Evolutionary conservation across 2,888 invertebrate species (phyloP), one percentile per base, ranked within the genome.

Genomic region (Cryptocephalus primarius): DNA sequence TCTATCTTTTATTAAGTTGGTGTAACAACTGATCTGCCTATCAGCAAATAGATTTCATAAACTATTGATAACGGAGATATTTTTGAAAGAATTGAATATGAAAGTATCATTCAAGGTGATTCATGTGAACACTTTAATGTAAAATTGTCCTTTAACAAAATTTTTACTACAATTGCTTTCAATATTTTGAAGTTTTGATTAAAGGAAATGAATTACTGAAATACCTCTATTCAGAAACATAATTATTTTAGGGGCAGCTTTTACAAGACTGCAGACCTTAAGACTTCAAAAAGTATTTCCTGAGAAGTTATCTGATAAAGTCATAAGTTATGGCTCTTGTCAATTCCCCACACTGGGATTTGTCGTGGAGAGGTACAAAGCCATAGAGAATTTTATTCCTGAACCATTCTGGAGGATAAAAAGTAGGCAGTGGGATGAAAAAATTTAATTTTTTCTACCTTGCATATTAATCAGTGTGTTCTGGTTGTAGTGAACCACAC

Each of bases 311-410:
- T 76, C 82, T 0, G 79, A 88, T 46, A 84, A 85, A 65, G 67
- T 96, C 1, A 86, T 99, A 41, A 97, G 96, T 69, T 99, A 99
- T 68, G 99, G 99, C 2, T 94, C 93, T 48, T 99, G 99, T 65
- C 99, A 99, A 71, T 97, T 99, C 69, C 99, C 99, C 6, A 99
- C 99, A 0, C 74, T 99, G n/a, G 99, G 99, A 1, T 99, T 99
- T 77, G 96, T 99, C n/a, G 97, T 95, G 0, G 95, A 99, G 68
- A 78, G 99, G 44, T 97, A 88, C 66, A 83, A 92, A 64, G 90
- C 92, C 22, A 85, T 93, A 41, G 85, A 93, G 66, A 82, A 81
- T 52, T 99, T 99, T 71, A 79, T 94, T 8, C 75, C 90, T 0
- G 96, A 99, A 71, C 77, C 82, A 4, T 99, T 97, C 73, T 99